phyloP scores from a whole-genome alignment of 2,113 vertebrate species.

The Chaetorhynchus papuensis region DNA sequence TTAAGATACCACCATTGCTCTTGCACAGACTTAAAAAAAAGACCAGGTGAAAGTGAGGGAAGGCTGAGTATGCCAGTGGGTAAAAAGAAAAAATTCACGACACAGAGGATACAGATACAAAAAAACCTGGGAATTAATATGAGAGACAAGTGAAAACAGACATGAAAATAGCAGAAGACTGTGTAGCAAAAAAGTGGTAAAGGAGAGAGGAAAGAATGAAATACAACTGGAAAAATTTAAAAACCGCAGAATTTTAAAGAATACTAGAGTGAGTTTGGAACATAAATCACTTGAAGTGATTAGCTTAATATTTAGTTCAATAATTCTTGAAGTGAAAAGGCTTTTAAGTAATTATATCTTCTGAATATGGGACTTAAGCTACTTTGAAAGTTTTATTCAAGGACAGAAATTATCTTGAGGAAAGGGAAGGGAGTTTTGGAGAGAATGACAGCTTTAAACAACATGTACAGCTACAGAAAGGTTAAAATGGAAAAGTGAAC shows the following conservation, averaged over 20 bases:
- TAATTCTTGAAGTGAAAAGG: neutral
- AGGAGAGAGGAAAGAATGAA: neutral
- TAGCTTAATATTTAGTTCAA: neutral
- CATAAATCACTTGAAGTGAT: neutral
- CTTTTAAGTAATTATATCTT: slow-evolving; percentile 7
- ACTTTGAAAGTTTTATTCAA: slow-evolving; percentile 31
- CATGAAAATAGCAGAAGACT: neutral
- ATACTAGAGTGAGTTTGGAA: neutral
- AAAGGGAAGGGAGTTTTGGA: neutral
- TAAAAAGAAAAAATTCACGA: neutral
- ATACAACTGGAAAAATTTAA: neutral
- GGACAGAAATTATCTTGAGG: slow-evolving; percentile 39
- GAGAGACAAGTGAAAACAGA: neutral
- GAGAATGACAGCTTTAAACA: slow-evolving; percentile 30
- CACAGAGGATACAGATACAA: neutral
- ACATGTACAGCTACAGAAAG: neutral
- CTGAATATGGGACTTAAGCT: neutral
- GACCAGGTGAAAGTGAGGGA: neutral
- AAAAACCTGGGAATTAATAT: neutral
- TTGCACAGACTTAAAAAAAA: neutral
- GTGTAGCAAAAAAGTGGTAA: neutral
- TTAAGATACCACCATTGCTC: neutral
- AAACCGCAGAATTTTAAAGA: neutral
- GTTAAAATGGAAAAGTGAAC: neutral
- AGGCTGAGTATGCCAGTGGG: neutral